phyloP scores from a whole-genome alignment of 1,140 invertebrate species.

The Caenorhabditis brenneri region DNA sequence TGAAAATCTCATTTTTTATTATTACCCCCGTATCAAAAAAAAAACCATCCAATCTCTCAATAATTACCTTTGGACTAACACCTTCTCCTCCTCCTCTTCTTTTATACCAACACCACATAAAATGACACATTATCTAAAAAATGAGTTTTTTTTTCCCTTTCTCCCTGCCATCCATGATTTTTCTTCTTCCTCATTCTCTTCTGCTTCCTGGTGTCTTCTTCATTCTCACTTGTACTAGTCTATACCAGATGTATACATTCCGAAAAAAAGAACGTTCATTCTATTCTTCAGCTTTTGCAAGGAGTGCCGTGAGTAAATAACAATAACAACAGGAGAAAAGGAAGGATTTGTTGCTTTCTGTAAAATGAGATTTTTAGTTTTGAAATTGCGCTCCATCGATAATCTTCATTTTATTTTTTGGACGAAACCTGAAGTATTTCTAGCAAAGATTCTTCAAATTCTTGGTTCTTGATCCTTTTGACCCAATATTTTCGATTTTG shows the following conservation, averaged over 20 bases:
- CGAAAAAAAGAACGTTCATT: neutral
- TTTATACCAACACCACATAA: neutral
- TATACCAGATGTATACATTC: constrained; percentile 30
- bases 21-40: too few relatives aligned
- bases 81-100: neutral
- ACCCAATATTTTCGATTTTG: neutral
- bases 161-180: neutral
- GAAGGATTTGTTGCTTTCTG: neutral
- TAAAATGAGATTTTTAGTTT: too few relatives aligned
- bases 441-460: too few relatives aligned
- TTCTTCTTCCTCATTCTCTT: neutral
- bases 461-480: neutral
- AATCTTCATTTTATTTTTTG: too few relatives aligned
- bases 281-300: neutral
- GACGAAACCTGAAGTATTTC: too few relatives aligned
- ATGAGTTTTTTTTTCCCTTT: neutral
- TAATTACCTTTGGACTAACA: too few relatives aligned
- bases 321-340: neutral
- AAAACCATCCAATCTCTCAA: too few relatives aligned
- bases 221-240: neutral
- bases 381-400: too few relatives aligned
- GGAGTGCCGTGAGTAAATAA: neutral
- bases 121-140: neutral
- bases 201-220: neutral
- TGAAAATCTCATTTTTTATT: too few relatives aligned